Evolutionary conservation across 2,113 vertebrate genomes (phyloP), one percentile per base, ranked within the genome.

Genomic region (Menura novaehollandiae): DNA sequence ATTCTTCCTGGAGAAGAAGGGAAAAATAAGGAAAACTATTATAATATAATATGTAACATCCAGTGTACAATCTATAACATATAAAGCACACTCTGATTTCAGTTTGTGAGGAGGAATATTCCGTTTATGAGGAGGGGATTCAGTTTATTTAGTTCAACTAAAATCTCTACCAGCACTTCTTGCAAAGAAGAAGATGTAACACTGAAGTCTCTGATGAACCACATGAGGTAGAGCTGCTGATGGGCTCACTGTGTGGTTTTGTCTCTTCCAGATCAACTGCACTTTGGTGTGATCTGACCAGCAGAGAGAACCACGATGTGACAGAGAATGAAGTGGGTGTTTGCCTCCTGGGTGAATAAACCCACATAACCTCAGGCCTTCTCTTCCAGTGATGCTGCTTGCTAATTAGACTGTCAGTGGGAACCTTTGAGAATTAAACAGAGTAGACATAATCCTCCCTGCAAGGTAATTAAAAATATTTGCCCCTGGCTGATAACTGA

Each of bases 401-500:
- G 59, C 47, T 97, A 94, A 96, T 97, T 95, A 93, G 63, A 41
- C 91, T 91, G 83, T 30, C 53, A 62, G 73, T 81, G 64, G 68
- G 59, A 89, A 69, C 60, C 59, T 63, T 7, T 85, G 66, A 77
- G 89, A 94, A 39, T 82, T 88, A 95, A 91, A 85, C 52, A 84
- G 37, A 56, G 66, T 37, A 78, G 67, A 64, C 7, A 35, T 8
- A 95, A 81, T 74, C 84, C 62, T 85, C 52, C 63, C 66, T 93
- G 66, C 49, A 78, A 89, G 82, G 77, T 95, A 88, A 96, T 96
- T 97, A 92, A 95, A 96, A 94, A 84, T 69, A 85, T 86, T 96
- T 96, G 35, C 51, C n/a, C 37, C 91, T 93, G 82, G 80, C 91
- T 97, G 95, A 86, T 92, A 95, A 69, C 15, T 75, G 77, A 80